phyloP scores from a whole-genome alignment of 2,797 vertebrate species.

The Phoxinus dragarum region DNA sequence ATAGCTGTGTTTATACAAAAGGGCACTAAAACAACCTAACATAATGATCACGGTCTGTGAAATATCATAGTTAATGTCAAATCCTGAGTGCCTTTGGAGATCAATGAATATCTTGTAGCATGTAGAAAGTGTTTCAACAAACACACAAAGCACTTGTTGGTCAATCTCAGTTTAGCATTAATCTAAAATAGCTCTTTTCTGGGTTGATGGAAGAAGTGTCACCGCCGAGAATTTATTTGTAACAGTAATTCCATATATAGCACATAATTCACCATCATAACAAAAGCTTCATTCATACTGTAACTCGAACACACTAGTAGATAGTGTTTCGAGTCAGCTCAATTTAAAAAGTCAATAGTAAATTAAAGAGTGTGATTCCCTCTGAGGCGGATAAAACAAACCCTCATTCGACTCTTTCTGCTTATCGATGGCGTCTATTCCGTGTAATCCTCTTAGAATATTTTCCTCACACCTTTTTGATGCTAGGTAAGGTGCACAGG shows the following conservation, averaged over 20 bases:
- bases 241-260: neutral
- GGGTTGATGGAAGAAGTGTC: neutral
- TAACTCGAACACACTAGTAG: neutral
- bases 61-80: neutral
- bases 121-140: neutral
- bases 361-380: slow-evolving; percentile 75
- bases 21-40: neutral
- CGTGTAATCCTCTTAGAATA: neutral
- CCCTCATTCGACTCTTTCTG: slow-evolving; percentile 60
- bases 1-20: neutral
- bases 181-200: neutral
- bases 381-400: slow-evolving; percentile 56
- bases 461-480: slow-evolving; percentile 39
- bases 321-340: slow-evolving; percentile 1
- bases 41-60: neutral
- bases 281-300: neutral
- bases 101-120: neutral
- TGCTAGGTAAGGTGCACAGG: slow-evolving; percentile 23
- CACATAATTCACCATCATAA: neutral
- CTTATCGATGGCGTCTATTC: slow-evolving; percentile 33
- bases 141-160: neutral
- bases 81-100: neutral
- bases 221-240: no score
- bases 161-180: neutral
- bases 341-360: slow-evolving; percentile 69